phyloP scores from a whole-genome alignment of 2,113 vertebrate species.

The Mellivora capensis region DNA sequence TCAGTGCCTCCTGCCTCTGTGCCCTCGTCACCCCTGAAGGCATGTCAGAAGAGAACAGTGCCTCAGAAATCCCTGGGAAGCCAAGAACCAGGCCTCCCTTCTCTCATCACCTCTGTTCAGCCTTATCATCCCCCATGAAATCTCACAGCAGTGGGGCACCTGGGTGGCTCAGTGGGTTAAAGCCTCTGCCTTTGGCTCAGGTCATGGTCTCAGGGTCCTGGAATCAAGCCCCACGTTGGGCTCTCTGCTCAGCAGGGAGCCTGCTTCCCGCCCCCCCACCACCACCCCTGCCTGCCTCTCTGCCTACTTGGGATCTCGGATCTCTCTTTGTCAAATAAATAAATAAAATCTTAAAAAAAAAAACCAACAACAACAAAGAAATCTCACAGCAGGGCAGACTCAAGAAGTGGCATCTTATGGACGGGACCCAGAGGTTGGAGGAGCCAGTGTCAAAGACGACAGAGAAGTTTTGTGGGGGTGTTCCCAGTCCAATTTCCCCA shows the following conservation, averaged over 20 bases:
- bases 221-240: no score
- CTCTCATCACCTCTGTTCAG: not conserved
- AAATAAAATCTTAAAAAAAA: no score
- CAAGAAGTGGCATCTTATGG: constrained; percentile 84
- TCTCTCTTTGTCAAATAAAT: no score
- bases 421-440: constrained; percentile 93
- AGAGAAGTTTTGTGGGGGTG: constrained; percentile 88
- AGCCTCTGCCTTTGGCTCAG: no score
- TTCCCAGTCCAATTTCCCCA: constrained; percentile 88
- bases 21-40: not conserved
- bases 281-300: no score
- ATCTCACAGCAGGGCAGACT: constrained; percentile 91
- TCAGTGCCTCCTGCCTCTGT: not conserved
- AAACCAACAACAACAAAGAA: no score
- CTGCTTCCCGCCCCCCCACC: no score
- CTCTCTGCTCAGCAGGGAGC: no score
- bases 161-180: no score
- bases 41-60: not conserved
- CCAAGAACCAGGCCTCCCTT: no score
- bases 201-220: no score
- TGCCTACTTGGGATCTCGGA: no score
- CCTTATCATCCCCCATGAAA: not conserved
- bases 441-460: constrained; percentile 93
- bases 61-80: not conserved
- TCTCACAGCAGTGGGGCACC: constrained; percentile 86